Percentiles rank a stretch among this genome's conserved stretches.
Evolutionary conservation across 2,113 vertebrate species (phyloP).

Genomic region (Platichthys flesus): DNA sequence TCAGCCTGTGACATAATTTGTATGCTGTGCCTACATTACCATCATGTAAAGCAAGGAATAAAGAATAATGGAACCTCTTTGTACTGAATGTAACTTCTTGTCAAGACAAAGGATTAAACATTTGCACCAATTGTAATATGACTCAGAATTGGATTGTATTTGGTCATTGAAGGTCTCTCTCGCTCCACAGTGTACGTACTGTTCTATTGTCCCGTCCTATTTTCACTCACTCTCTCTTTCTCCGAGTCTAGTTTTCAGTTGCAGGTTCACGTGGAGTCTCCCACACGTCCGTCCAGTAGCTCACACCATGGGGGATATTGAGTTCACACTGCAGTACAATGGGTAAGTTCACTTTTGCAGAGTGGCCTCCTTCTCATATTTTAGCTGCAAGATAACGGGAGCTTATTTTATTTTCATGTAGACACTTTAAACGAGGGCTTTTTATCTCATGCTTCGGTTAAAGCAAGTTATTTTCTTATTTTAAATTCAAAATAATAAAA

Average conservation of each 20-base stretch:
- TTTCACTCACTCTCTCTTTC: not conserved
- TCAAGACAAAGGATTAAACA: conserved; percentile 68
- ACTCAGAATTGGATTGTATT: conserved; percentile 32
- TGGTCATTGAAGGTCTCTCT: conserved; percentile 32
- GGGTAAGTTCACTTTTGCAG: conserved; percentile 37
- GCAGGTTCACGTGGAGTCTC: conserved; percentile 11
- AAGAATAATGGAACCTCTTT: conserved; percentile 39
- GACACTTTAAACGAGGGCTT: too few species aligned
- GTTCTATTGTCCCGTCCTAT: not conserved
- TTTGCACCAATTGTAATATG: conserved; percentile 62
- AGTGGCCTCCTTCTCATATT: conserved; percentile 22
- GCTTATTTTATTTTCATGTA: too few species aligned
- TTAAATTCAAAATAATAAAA: not conserved
- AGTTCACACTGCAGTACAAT: conserved; percentile 9
- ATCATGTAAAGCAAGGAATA: conserved; percentile 46
- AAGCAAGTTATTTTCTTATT: not conserved
- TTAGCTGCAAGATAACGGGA: not conserved
- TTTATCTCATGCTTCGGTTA: not conserved
- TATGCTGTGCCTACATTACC: conserved; percentile 34
- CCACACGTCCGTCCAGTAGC: conserved; percentile 14
- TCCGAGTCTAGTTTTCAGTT: conserved; percentile 19
- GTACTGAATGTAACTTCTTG: conserved; percentile 55
- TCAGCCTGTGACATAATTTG: not conserved
- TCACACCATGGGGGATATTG: conserved; percentile 1
- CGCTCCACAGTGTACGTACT: conserved; percentile 8